Conservation (phyloP, 2,888 invertebrate genomes). For the Catocala nupta region DNA sequence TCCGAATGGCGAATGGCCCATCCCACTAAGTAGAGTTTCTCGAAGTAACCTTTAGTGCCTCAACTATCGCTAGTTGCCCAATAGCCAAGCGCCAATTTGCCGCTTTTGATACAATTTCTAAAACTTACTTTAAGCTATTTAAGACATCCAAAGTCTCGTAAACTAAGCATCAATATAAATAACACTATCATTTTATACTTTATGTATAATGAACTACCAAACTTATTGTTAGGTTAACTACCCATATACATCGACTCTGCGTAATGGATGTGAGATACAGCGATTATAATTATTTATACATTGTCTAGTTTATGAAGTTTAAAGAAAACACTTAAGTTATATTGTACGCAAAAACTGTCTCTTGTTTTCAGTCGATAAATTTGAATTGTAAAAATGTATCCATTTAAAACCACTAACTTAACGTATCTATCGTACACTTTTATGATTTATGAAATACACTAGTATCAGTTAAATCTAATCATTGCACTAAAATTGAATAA, state of each 20-base stretch:
- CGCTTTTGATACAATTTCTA: constrained; percentile 74
- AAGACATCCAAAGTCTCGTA: constrained; percentile 81
- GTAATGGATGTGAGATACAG: constrained; percentile 77
- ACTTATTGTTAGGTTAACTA: constrained; percentile 76
- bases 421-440: constrained; percentile 76
- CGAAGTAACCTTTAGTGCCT: constrained; percentile 30
- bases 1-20: constrained; percentile 19
- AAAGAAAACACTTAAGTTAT: constrained; percentile 72
- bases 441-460: constrained; percentile 73
- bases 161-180: constrained; percentile 86
- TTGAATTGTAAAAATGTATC: constrained; percentile 78
- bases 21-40: constrained; percentile 20
- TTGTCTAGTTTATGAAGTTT: constrained; percentile 68
- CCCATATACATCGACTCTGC: constrained; percentile 77
- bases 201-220: constrained; percentile 80
- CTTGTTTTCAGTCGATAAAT: constrained; percentile 80
- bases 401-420: constrained; percentile 75
- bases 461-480: constrained; percentile 83
- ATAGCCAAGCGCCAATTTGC: constrained; percentile 80
- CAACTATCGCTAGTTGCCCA: constrained; percentile 38
- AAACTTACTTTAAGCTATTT: constrained; percentile 76
- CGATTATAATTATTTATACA: constrained; percentile 76
- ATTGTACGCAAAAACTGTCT: constrained; percentile 77
- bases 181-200: constrained; percentile 82
- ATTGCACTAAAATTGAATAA: constrained; percentile 87